phyloP scores from a whole-genome alignment of 2,888 invertebrate species.

The Mesorhabditis sp. region DNA sequence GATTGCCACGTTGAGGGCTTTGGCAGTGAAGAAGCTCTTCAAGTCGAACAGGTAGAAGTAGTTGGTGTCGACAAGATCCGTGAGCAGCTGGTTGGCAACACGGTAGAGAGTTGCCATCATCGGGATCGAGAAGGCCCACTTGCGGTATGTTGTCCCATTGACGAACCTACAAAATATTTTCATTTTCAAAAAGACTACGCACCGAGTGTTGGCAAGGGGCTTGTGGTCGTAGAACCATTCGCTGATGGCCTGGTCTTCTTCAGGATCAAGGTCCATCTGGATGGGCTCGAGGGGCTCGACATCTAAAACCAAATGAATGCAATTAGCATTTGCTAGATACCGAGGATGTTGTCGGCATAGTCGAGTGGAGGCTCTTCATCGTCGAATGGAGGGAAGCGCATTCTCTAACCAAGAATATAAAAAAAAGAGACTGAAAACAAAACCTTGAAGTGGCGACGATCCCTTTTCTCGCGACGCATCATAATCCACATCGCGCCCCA shows the following conservation, averaged over 20 bases:
- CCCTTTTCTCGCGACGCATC: constrained; percentile 95
- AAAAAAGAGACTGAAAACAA: neutral
- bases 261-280: constrained; percentile 84
- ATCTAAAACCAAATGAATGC: constrained; percentile 67
- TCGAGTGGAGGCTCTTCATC: constrained; percentile 99
- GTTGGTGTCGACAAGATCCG: constrained; percentile 88
- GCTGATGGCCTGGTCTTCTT: constrained; percentile 74
- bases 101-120: constrained; percentile 97
- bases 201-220: constrained; percentile 84
- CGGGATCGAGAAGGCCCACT: constrained; percentile 89
- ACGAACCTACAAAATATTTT: constrained; percentile 67
- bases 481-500: constrained; percentile 99
- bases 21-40: constrained; percentile 98
- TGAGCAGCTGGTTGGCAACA: constrained; percentile 91
- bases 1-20: constrained; percentile 97
- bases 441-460: constrained; percentile 89
- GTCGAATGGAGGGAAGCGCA: constrained; percentile 99
- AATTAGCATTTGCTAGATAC: neutral
- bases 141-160: constrained; percentile 92
- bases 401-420: constrained; percentile 65
- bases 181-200: constrained; percentile 42
- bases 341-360: constrained; percentile 93
- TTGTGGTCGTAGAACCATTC: constrained; percentile 99
- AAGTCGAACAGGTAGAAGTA: constrained; percentile 98
- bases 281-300: constrained; percentile 98